A percentile compares a stretch with the other conserved stretches of the same genome.
These are phyloP conservation scores for Drosophila anceps DNA, from an alignment of 2,888 invertebrate species.

Conservation along the genomic window DNA sequence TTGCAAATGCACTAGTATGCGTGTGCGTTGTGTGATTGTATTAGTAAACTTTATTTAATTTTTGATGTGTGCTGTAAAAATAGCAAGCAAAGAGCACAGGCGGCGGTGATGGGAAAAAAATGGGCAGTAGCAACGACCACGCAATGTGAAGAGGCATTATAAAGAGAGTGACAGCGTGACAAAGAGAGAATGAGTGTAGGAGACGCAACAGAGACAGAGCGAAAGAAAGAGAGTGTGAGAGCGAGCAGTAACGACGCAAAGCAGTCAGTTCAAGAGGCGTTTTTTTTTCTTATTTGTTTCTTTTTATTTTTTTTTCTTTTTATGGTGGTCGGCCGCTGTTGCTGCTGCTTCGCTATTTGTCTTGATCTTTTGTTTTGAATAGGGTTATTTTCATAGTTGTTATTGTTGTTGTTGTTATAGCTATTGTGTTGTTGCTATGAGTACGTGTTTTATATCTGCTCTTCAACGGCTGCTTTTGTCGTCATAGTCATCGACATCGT, in stretches of 20 bases:
- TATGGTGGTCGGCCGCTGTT: constrained; percentile 35
- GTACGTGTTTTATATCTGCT: constrained; percentile 53
- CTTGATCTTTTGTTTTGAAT: constrained; percentile 78
- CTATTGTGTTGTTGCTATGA: constrained; percentile 33
- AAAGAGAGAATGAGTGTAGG: constrained; percentile 39
- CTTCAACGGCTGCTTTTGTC: constrained; percentile 51
- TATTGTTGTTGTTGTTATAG: constrained; percentile 29
- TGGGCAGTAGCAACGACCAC: constrained; percentile 56
- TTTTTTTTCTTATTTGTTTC: constrained; percentile 36
- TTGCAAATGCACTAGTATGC: constrained; percentile 43
- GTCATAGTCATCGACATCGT: constrained; percentile 51
- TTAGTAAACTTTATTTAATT: constrained; percentile 62
- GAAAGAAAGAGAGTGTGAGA: constrained; percentile 20
- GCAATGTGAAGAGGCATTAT: constrained; percentile 41
- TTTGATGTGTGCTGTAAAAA: constrained; percentile 75
- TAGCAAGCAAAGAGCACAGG: constrained; percentile 62
- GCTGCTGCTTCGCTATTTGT: constrained; percentile 52
- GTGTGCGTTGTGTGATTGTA: constrained; percentile 33
- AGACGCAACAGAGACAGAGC: constrained; percentile 29
- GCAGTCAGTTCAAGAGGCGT: constrained; percentile 45
- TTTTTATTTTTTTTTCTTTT: constrained; percentile 35
- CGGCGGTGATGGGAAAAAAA: constrained; percentile 43
- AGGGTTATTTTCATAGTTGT: constrained; percentile 41
- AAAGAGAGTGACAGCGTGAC: constrained; percentile 41
- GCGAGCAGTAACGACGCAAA: constrained; percentile 23